A percentile compares a stretch with the other conserved stretches of the same genome.
phyloP scores from a whole-genome alignment of 2,888 invertebrate species.

The Dolichomitus sp. region DNA sequence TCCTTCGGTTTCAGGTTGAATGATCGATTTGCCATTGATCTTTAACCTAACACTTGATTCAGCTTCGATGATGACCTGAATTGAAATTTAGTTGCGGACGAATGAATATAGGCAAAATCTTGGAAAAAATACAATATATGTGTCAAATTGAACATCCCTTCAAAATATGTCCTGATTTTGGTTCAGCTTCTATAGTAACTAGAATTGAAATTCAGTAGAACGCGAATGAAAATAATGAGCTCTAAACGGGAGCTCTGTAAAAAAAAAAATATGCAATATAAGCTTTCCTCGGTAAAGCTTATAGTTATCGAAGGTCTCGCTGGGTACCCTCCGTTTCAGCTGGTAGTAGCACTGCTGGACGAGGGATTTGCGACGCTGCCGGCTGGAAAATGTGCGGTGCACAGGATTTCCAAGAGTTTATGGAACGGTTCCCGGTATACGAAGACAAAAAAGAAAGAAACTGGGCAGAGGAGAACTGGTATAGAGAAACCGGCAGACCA shows the following conservation, averaged over 20 bases:
- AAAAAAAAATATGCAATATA: conserved; percentile 1
- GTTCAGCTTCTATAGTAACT: background rate
- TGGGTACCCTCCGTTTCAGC: conserved; percentile 22
- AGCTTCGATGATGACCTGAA: no score
- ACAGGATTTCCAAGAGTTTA: conserved; percentile 76
- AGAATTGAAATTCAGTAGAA: background rate
- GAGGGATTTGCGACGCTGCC: conserved; percentile 69
- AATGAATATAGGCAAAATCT: no score
- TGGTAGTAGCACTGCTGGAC: conserved; percentile 42
- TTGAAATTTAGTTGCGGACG: no score
- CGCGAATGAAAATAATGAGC: background rate
- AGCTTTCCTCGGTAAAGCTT: background rate
- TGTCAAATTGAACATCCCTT: background rate
- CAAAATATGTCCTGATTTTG: background rate
- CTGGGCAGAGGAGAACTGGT: conserved; percentile 20
- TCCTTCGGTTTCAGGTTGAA: no score
- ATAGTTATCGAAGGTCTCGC: conserved; percentile 44
- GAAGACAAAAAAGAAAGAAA: conserved; percentile 27
- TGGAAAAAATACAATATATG: no score
- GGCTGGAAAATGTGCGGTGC: conserved; percentile 70
- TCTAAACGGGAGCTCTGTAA: background rate
- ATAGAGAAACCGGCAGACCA: conserved; percentile 19
- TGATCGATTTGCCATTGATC: no score
- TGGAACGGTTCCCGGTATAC: conserved; percentile 61
- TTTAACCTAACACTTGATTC: no score